Base-by-base conservation (phyloP, 2,113 vertebrate genomes). In the Rana temporaria region DNA sequence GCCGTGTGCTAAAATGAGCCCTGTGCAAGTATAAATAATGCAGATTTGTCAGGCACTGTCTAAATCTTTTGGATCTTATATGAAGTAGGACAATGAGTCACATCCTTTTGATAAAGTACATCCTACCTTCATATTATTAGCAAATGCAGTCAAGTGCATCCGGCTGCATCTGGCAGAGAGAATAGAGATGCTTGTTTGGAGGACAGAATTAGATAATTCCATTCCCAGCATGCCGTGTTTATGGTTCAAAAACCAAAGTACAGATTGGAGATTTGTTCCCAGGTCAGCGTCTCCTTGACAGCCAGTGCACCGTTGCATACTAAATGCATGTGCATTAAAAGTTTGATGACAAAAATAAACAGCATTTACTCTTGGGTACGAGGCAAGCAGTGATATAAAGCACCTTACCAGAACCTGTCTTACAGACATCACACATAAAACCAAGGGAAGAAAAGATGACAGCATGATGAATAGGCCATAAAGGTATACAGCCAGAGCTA, bases 141-240 rank as follows among this genome's bases (percentile, higher is more conserved):
- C 84, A 87, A 88, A 87, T n/a, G 56, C 90, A 92, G 85, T 81
- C 83, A 18, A 85, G 87, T 90, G 92, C 86, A 88, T 90, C 89
- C 81, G 89, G 81, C 86, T 89, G 89, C 84, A 64, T 86, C 89
- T 92, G 89, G 86, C 79, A 66, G n/a, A 24, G 87, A 89, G 89
- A 89, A 67, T 19, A 88, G 78, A 85, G 80, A 85, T 84, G 72
- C 85, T 85, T 87, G 81, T 84, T 80, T 88, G 78, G 85, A 88
- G 86, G 84, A 84, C 15, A 8, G 48, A 84, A 87, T 84, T 86
- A 84, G 85, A 87, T 83, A 69, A 83, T 85, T 87, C 81, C 82
- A 59, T 85, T 91, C 85, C 74, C 78, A 85, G 87, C 53, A 24
- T 84, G 84, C 79, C 17, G 4, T 88, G 70, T 80, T 91, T 86